A percentile compares a stretch with the other conserved stretches of the same genome.
Evolutionary conservation across 2,888 invertebrate species (phyloP).

Genomic region (Cheilosia urbana): DNA sequence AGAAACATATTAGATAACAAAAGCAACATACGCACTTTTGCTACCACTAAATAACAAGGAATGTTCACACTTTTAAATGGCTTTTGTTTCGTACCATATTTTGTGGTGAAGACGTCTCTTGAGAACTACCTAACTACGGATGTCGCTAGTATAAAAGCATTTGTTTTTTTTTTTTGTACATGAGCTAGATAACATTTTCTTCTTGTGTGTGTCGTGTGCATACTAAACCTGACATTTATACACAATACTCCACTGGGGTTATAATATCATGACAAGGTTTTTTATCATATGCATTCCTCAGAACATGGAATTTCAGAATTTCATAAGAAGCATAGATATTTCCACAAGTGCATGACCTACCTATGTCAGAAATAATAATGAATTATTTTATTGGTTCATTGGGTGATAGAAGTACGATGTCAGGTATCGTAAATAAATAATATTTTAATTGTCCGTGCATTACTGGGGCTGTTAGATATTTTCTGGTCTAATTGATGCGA

Average conservation of each 20-base stretch:
- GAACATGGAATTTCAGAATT: neutral
- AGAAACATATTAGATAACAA: neutral
- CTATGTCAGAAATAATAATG: neutral
- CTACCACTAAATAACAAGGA: neutral
- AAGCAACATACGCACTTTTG: neutral
- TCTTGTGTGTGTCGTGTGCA: neutral
- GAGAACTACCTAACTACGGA: neutral
- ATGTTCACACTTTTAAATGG: neutral
- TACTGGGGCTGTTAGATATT: too few relatives aligned
- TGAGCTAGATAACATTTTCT: too few relatives aligned
- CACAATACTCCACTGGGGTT: conserved; percentile 18
- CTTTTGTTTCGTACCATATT: conserved; percentile 10
- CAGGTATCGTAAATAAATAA: neutral
- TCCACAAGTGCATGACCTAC: neutral
- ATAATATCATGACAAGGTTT: conserved; percentile 19
- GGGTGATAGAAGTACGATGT: neutral
- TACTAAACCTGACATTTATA: conserved; percentile 9
- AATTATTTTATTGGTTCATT: neutral
- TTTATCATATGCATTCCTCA: neutral
- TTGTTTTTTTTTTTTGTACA: neutral
- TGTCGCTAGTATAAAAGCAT: neutral
- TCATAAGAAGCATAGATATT: neutral
- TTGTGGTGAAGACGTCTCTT: neutral
- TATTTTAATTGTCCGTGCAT: too few relatives aligned
- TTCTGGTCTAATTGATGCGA: too few relatives aligned